Evolutionary conservation across 2,113 vertebrate species (phyloP), one percentile per base, ranked within the genome.

Genomic region (Larimichthys polyactis): DNA sequence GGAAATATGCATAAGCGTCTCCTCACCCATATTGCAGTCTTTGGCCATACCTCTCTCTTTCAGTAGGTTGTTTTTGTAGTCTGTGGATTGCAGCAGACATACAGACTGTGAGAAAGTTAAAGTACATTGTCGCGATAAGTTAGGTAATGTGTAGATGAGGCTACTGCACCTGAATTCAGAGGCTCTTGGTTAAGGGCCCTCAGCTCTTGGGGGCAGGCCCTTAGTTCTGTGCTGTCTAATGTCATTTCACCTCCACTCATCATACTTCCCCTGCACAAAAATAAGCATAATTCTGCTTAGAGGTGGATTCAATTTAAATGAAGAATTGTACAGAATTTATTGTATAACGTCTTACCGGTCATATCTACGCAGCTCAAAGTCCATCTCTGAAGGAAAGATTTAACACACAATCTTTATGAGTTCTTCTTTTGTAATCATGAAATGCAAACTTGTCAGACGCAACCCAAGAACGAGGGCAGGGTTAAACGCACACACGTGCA

Each of bases 51-150:
- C 94, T 75, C 90, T 95, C 93, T 98, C 97, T 94, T 97, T 99
- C 91, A 98, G 88, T 83, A 99, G 96, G 95, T 99, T 99, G 95
- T 99, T 99, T 94, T 99, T 99, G 95, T 96, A 98, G 91, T 98
- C 98, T 99, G 92, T 46, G 19, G 0, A 83, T 78, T 82, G 36
- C 22, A 43, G 17, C 1, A 71, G 14, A 64, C 14, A 54, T 1
- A 55, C 11, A 62, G 20, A 20, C 82, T 60, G 74, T 57, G 1
- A 87, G 15, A 74, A 40, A 51, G 65, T 15, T 15, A 78, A 44
- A 5, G 20, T 12, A 6, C 1, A 51, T 17, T 5, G 55, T 59
- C 48, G 9, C 36, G 3, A 46, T 27, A 16, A 71, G 2, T 14
- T 48, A 49, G 12, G 2, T 5, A 10, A 2, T 51, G 20, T 78